Conservation (phyloP, 1,140 invertebrate genomes). For the Mesaphorura yosii region DNA sequence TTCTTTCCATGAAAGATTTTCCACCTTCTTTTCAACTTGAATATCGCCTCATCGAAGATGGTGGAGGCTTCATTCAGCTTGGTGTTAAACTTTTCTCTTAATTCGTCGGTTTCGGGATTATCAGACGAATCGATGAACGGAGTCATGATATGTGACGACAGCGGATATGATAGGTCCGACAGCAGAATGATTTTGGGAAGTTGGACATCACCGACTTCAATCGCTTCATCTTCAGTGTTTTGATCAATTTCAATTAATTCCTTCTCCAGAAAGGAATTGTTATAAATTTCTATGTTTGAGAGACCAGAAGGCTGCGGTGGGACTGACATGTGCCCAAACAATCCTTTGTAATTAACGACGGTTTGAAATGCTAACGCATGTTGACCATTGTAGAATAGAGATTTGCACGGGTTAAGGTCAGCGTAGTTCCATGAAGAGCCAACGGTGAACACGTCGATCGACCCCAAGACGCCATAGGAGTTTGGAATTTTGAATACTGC, state of each 20-base stretch:
- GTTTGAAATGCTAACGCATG: constrained; percentile 17
- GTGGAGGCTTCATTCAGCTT: not conserved
- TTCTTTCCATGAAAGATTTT: constrained; percentile 24
- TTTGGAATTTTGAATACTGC: constrained; percentile 15
- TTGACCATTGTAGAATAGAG: constrained; percentile 10
- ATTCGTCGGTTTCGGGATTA: constrained; percentile 3
- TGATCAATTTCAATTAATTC: constrained; percentile 4
- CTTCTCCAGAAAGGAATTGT: constrained; percentile 8
- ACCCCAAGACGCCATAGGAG: constrained; percentile 15
- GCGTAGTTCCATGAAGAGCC: constrained; percentile 13
- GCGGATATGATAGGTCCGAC: not conserved
- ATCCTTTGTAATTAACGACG: constrained; percentile 15
- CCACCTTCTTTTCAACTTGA: constrained; percentile 15
- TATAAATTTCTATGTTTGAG: constrained; percentile 1
- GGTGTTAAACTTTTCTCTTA: constrained; percentile 3
- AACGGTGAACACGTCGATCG: constrained; percentile 15
- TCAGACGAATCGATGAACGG: not conserved
- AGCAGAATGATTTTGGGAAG: not conserved
- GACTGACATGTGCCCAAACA: constrained; percentile 8
- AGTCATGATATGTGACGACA: constrained; percentile 1
- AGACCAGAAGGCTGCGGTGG: constrained; percentile 4
- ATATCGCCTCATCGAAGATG: constrained; percentile 9
- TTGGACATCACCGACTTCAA: no score
- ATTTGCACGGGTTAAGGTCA: constrained; percentile 12
- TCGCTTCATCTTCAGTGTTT: not conserved